These are phyloP conservation scores for Ricordea florida DNA, from an alignment of 92 coral and sea anemone species.

Conservation along the genomic window DNA sequence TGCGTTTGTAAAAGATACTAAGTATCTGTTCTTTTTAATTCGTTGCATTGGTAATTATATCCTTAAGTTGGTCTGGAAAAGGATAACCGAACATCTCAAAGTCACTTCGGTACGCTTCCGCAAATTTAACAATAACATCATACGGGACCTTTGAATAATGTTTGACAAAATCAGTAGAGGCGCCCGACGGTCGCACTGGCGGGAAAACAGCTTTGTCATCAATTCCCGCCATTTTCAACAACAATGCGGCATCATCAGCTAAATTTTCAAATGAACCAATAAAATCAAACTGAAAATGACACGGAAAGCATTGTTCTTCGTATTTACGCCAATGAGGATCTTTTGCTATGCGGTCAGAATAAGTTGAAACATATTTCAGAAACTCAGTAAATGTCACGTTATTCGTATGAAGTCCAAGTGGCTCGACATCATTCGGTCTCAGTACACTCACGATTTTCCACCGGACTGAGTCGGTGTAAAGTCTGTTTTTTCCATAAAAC, in stretches of 20 bases:
- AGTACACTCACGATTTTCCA: neutral
- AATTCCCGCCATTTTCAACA: slow-evolving; percentile 47
- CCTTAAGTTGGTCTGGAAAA: slow-evolving; percentile 41
- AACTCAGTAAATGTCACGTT: slow-evolving; percentile 58
- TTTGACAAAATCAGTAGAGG: neutral
- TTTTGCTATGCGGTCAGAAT: neutral
- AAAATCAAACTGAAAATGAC: slow-evolving; percentile 39
- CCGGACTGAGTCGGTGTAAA: slow-evolving; percentile 14
- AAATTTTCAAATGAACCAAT: slow-evolving; percentile 56
- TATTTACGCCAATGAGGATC: slow-evolving; percentile 51
- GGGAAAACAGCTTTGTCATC: slow-evolving; percentile 51
- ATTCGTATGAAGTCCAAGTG: neutral
- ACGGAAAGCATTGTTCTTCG: slow-evolving; percentile 44
- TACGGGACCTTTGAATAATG: slow-evolving; percentile 30
- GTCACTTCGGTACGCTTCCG: slow-evolving; percentile 23
- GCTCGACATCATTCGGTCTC: slow-evolving; percentile 6
- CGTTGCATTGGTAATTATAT: slow-evolving; percentile 22
- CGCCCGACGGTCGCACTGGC: slow-evolving; percentile 7
- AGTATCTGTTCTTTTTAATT: too few relatives aligned
- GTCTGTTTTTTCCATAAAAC: slow-evolving; percentile 26
- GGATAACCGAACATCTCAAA: slow-evolving; percentile 62
- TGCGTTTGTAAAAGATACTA: too few relatives aligned
- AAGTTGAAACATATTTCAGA: slow-evolving; percentile 17
- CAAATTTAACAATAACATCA: slow-evolving; percentile 24
- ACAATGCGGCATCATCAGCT: slow-evolving; percentile 24